Percentiles rank a stretch among this genome's conserved stretches.
These are phyloP conservation scores for Stegophylla sp. DNA, from an alignment of 2,888 invertebrate species.

Conservation along the genomic window DNA sequence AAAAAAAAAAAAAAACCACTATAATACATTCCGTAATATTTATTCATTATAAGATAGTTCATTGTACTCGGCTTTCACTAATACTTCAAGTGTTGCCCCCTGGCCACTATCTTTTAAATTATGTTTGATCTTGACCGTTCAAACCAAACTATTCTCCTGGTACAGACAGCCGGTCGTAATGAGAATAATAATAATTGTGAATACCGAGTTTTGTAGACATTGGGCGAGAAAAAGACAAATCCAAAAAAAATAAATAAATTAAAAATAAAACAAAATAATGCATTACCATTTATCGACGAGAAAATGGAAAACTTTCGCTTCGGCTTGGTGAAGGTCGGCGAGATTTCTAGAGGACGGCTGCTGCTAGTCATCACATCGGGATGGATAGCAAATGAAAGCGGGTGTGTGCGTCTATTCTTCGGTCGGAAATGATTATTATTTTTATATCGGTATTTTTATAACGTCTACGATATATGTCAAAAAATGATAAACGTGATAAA, in stretches of 20 bases:
- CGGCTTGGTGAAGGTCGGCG: conserved; percentile 52
- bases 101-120: not conserved
- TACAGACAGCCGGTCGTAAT: not conserved
- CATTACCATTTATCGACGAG: conserved; percentile 34
- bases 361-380: conserved; percentile 44
- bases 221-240: not conserved
- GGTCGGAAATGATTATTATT: conserved; percentile 49
- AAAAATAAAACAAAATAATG: not conserved
- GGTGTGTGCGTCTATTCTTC: conserved; percentile 47
- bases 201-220: not conserved
- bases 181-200: not conserved
- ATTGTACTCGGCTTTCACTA: conserved; percentile 46
- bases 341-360: conserved; percentile 57
- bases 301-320: conserved; percentile 58
- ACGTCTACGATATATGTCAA: conserved; percentile 35
- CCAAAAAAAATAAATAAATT: not conserved
- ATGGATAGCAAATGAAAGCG: conserved; percentile 47
- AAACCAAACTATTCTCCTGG: too few relatives aligned
- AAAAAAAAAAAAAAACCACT: not conserved
- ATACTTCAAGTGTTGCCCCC: not conserved
- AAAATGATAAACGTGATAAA: conserved; percentile 52
- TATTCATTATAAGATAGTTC: conserved; percentile 25
- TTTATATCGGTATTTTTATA: not conserved
- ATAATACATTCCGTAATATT: conserved; percentile 24
- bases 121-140: conserved; percentile 8